Conservation (phyloP, 2,797 vertebrate genomes). For the Luscinia megarhynchos region DNA sequence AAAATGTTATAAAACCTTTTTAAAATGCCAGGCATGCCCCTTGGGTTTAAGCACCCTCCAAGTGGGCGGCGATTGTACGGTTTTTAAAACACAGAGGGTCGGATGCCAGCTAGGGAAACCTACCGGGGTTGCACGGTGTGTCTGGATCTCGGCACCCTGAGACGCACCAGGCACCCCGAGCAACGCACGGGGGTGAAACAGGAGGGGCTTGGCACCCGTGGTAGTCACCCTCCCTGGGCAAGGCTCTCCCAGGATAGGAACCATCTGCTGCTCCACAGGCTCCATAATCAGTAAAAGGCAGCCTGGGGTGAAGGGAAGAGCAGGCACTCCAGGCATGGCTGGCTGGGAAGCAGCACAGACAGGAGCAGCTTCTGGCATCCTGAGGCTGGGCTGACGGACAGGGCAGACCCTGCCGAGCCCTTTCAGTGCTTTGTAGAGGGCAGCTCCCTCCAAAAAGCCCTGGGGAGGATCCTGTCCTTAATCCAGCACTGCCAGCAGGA, state of each 20-base stretch:
- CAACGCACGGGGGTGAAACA: rapidly evolving
- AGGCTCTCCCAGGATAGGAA: not conserved
- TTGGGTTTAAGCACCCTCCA: not conserved
- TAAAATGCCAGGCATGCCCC: constrained; percentile 17
- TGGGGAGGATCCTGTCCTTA: not conserved
- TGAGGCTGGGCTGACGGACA: rapidly evolving
- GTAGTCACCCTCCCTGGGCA: not conserved
- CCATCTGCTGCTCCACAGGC: not conserved
- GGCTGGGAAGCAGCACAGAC: not conserved
- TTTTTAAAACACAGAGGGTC: not conserved
- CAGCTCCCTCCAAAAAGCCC: not conserved
- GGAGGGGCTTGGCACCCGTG: not conserved
- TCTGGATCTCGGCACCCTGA: not conserved
- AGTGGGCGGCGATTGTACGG: not conserved
- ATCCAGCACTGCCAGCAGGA: not conserved
- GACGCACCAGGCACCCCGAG: not conserved
- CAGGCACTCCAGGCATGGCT: rapidly evolving
- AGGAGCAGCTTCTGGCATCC: not conserved
- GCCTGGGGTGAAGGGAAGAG: not conserved
- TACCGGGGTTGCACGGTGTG: not conserved
- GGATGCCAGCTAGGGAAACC: not conserved
- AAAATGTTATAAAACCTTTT: constrained; percentile 5
- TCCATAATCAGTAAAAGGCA: not conserved
- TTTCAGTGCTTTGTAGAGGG: not conserved
- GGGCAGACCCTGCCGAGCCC: not conserved